phyloP scores from a whole-genome alignment of 2,797 vertebrate genomes.

The Pseudomugil gertrudae region DNA sequence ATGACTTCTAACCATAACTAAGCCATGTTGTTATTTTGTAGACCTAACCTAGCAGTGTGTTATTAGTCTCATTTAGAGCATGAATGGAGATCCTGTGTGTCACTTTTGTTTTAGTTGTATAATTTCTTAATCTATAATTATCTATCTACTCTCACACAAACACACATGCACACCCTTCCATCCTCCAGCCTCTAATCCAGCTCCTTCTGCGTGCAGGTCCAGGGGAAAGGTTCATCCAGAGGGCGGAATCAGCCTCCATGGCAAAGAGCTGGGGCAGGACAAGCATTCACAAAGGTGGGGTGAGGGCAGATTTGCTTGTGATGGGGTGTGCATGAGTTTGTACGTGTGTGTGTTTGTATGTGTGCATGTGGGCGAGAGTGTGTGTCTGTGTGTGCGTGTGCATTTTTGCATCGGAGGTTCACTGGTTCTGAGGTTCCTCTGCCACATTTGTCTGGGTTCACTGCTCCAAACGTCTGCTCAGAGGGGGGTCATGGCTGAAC shows the following conservation, averaged over 20 bases:
- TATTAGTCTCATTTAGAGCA: neutral
- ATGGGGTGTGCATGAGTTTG: slow-evolving; percentile 4
- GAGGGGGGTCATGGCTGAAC: slow-evolving; percentile 48
- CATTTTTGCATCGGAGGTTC: slow-evolving; percentile 20
- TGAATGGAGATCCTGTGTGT: too few relatives aligned
- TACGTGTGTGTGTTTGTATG: slow-evolving; percentile 9
- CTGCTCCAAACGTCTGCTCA: slow-evolving; percentile 33
- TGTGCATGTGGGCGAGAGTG: slow-evolving; percentile 3
- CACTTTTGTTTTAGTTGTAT: too few relatives aligned
- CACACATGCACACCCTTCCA: slow-evolving; percentile 11
- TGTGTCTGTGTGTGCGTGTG: slow-evolving; percentile 15
- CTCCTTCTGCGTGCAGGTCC: slow-evolving; percentile 72
- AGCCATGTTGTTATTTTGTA: too few relatives aligned
- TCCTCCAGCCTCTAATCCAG: slow-evolving; percentile 73
- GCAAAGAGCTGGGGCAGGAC: slow-evolving; percentile 42
- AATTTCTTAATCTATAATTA: neutral
- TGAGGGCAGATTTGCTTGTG: slow-evolving; percentile 14
- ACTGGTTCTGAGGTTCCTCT: slow-evolving; percentile 44
- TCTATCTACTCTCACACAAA: slow-evolving; percentile 10
- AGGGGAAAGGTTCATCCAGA: slow-evolving; percentile 81
- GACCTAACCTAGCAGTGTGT: too few relatives aligned
- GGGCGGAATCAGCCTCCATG: slow-evolving; percentile 80
- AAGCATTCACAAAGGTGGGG: slow-evolving; percentile 13
- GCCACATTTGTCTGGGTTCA: slow-evolving; percentile 61
- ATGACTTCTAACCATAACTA: too few relatives aligned